Evolutionary conservation across 2,888 invertebrate species (phyloP).

Genomic region (Epinotia brunnichana): DNA sequence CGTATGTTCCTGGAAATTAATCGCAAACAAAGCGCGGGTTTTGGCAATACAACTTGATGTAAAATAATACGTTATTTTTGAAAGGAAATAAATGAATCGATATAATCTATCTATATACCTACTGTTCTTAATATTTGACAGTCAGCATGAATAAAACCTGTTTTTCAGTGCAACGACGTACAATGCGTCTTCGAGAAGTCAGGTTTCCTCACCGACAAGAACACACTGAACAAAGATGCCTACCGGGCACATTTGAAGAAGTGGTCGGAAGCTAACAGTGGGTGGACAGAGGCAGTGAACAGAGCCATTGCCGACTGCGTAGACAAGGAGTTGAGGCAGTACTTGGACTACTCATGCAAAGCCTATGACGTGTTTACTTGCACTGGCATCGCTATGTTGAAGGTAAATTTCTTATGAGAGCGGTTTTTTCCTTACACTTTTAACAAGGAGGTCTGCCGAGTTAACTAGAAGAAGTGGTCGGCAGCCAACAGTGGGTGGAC

Average conservation of each 20-base stretch:
- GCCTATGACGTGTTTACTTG: slow-evolving; percentile 78
- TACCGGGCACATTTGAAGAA: slow-evolving; percentile 65
- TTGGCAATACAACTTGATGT: too few species aligned
- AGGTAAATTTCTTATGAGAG: slow-evolving; percentile 56
- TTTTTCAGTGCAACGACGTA: slow-evolving; percentile 71
- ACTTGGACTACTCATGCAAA: slow-evolving; percentile 69
- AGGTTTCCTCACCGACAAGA: slow-evolving; percentile 67
- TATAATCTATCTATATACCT: too few species aligned
- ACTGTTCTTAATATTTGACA: too few species aligned
- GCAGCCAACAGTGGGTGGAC: slow-evolving; percentile 67
- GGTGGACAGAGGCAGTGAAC: slow-evolving; percentile 68
- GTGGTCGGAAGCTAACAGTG: slow-evolving; percentile 66
- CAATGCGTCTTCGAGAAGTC: slow-evolving; percentile 77
- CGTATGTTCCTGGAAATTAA: too few species aligned
- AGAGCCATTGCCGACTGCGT: slow-evolving; percentile 73
- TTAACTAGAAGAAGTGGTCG: slow-evolving; percentile 66
- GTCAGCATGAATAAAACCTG: background rate
- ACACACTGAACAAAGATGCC: slow-evolving; percentile 68
- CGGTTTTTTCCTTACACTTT: slow-evolving; percentile 52
- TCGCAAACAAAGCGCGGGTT: too few species aligned
- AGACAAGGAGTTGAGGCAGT: slow-evolving; percentile 70
- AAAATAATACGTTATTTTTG: too few species aligned
- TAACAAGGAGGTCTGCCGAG: slow-evolving; percentile 70
- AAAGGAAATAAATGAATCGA: too few species aligned
- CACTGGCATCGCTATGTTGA: slow-evolving; percentile 76